Percentiles rank a stretch among this genome's conserved stretches.
Evolutionary conservation across 2,113 vertebrate genomes (phyloP).

Genomic region (Mola mola): DNA sequence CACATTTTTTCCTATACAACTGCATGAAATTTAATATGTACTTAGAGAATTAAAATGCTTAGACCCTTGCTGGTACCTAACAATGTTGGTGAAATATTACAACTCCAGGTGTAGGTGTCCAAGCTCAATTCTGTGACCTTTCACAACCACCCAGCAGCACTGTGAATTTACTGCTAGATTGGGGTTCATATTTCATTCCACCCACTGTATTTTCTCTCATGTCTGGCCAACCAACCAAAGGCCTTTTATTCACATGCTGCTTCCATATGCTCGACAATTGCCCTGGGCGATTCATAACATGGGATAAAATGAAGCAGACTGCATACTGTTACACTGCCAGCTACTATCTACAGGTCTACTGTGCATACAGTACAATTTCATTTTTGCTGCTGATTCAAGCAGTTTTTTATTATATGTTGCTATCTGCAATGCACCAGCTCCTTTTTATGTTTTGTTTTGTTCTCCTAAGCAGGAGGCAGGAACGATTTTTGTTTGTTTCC

Average conservation of each 20-base stretch:
- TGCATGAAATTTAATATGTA: background rate
- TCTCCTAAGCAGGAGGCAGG: background rate
- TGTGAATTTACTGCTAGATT: constrained; percentile 62
- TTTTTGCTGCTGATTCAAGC: background rate
- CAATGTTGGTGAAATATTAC: constrained; percentile 46
- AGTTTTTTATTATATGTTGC: constrained; percentile 9
- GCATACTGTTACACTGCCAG: background rate
- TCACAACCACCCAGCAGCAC: constrained; percentile 23
- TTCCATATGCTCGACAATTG: constrained; percentile 62
- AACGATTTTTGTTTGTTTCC: constrained; percentile 34
- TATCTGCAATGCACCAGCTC: constrained; percentile 12
- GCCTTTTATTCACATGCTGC: constrained; percentile 57
- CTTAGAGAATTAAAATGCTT: constrained; percentile 18
- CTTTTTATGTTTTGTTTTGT: background rate
- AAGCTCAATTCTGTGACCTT: constrained; percentile 37
- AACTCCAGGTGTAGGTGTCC: constrained; percentile 41
- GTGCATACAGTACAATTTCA: background rate
- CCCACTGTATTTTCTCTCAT: constrained; percentile 57
- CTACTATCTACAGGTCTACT: background rate
- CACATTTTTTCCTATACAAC: background rate
- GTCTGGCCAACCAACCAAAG: constrained; percentile 57
- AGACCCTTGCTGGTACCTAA: constrained; percentile 14
- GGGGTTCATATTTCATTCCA: constrained; percentile 60
- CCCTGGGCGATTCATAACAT: constrained; percentile 26
- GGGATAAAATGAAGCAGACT: constrained; percentile 20